Evolutionary conservation across 2,797 vertebrate species (phyloP).

Genomic region (Hipposideros larvatus): DNA sequence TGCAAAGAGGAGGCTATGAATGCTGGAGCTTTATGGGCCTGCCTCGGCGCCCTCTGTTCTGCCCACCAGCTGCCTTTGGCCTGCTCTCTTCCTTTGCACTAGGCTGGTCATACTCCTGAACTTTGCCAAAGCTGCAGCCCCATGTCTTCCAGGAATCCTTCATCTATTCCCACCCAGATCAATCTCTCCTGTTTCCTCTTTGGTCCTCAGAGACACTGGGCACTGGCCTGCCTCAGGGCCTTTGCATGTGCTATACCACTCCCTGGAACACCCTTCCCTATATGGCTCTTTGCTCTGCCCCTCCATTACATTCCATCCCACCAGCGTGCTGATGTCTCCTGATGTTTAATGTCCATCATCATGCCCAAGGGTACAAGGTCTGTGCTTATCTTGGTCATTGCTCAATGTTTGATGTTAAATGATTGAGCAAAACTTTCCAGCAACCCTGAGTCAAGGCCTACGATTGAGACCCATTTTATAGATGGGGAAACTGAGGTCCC

Average conservation of each 20-base stretch:
- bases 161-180: not conserved
- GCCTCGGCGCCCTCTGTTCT: constrained; percentile 19
- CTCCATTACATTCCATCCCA: not conserved
- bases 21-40: too few relatives aligned
- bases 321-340: fast-evolving
- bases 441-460: not conserved
- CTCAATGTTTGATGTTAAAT: not conserved
- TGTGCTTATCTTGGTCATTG: not conserved
- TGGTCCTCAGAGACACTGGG: not conserved
- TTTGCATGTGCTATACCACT: not conserved
- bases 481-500: not conserved
- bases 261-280: not conserved
- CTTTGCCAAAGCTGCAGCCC: not conserved
- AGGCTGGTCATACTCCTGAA: constrained; percentile 33
- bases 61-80: constrained; percentile 70
- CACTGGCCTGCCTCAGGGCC: not conserved
- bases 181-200: not conserved
- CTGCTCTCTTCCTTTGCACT: constrained; percentile 47
- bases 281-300: not conserved
- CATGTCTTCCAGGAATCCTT: not conserved
- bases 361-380: fast-evolving
- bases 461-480: not conserved
- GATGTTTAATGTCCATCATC: not conserved
- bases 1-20: not conserved
- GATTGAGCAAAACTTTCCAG: not conserved